Percentiles rank a stretch among this genome's conserved stretches.
These are phyloP conservation scores for Sthenelais limicola DNA, from an alignment of 2,888 invertebrate species.

Conservation along the genomic window DNA sequence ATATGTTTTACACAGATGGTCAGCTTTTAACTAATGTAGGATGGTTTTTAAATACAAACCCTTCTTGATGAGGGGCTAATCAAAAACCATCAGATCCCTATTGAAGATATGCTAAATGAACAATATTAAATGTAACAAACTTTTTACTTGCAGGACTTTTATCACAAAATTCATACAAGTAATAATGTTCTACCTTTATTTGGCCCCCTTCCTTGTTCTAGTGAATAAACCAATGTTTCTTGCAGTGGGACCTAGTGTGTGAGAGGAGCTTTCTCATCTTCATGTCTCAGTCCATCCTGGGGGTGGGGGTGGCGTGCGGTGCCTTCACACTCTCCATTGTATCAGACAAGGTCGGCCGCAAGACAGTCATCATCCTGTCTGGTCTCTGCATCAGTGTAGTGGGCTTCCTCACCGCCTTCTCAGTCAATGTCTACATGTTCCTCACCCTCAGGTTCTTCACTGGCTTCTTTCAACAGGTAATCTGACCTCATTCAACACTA, in stretches of 20 bases:
- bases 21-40: no score
- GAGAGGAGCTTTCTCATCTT: background rate
- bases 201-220: no score
- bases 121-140: no score
- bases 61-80: no score
- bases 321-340: background rate
- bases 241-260: constrained; percentile 31
- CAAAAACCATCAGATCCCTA: no score
- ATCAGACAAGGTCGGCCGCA: constrained; percentile 15
- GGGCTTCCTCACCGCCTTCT: constrained; percentile 19
- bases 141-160: no score
- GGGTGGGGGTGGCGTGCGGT: constrained; percentile 11
- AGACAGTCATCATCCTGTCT: constrained; percentile 3
- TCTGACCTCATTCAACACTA: background rate
- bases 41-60: no score
- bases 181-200: no score
- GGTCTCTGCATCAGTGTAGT: constrained; percentile 1
- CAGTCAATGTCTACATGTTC: constrained; percentile 37
- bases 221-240: no score
- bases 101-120: no score
- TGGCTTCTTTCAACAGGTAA: constrained; percentile 48
- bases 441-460: constrained; percentile 42
- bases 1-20: no score
- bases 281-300: constrained; percentile 13
- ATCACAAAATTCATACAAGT: no score